phyloP scores from a whole-genome alignment of 2,797 vertebrate genomes.

The Sebastiscus albofasciatus region DNA sequence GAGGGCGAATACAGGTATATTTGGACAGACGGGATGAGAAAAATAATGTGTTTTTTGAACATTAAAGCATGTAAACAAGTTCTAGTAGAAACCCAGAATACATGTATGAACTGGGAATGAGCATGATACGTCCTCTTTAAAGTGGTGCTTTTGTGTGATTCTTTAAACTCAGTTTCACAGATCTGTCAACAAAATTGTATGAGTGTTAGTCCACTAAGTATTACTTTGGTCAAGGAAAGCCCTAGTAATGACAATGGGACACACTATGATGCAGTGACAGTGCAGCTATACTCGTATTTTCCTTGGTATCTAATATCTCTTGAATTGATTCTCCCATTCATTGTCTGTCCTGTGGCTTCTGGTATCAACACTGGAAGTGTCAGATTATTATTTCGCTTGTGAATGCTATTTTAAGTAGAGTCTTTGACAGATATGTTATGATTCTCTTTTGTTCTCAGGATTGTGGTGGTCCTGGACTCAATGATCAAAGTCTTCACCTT shows the following conservation, averaged over 20 bases:
- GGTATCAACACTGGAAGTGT: background rate
- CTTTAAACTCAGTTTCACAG: no score
- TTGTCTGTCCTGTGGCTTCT: background rate
- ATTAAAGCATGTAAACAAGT: background rate
- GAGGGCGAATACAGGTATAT: no score
- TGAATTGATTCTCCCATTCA: background rate
- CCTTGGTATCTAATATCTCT: background rate
- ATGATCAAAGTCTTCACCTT: conserved; percentile 99
- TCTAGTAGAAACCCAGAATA: background rate
- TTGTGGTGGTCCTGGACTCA: conserved; percentile 97
- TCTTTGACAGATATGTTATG: background rate
- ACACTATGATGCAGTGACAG: background rate
- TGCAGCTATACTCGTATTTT: background rate
- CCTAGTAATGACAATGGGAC: background rate
- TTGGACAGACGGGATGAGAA: no score
- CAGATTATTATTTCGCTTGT: background rate
- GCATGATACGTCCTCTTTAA: background rate
- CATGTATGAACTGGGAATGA: background rate
- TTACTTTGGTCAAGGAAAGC: background rate
- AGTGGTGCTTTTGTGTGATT: background rate
- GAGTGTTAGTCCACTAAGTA: background rate
- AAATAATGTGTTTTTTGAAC: background rate
- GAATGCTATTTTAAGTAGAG: background rate
- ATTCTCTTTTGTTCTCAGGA: conserved; percentile 81
- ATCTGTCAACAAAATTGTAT: no score